A percentile compares a stretch with the other conserved stretches of the same genome.
Evolutionary conservation across 2,113 vertebrate species (phyloP).

Genomic region (Chitala chitala): DNA sequence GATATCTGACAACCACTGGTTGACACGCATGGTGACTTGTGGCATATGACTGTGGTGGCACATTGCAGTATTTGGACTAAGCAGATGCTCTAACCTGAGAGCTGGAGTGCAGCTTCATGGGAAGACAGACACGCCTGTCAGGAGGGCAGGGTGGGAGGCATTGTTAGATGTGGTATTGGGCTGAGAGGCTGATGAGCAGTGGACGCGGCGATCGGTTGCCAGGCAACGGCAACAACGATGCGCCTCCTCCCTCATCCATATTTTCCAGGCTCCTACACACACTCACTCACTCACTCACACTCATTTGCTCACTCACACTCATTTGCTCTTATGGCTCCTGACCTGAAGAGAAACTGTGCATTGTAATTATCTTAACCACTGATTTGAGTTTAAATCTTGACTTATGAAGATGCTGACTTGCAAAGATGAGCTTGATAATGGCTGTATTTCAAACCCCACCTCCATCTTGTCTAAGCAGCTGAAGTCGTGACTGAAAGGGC

Average conservation of each 20-base stretch:
- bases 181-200: conserved; percentile 14
- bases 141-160: not conserved
- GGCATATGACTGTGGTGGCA: too few relatives aligned
- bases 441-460: not conserved
- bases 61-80: too few relatives aligned
- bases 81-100: not conserved
- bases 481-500: not conserved
- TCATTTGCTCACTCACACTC: not conserved
- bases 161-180: not conserved
- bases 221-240: conserved; percentile 27
- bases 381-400: not conserved
- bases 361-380: not conserved
- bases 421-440: not conserved
- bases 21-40: too few relatives aligned
- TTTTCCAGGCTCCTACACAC: not conserved
- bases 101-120: not conserved
- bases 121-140: not conserved
- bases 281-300: not conserved
- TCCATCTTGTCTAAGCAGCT: not conserved
- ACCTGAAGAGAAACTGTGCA: not conserved
- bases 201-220: conserved; percentile 15
- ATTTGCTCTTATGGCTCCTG: not conserved
- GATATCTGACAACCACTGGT: too few relatives aligned
- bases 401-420: not conserved
- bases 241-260: not conserved